Percentiles rank a stretch among this genome's conserved stretches.
Evolutionary conservation across 2,113 vertebrate genomes (phyloP).

Genomic region (Polypterus senegalus): DNA sequence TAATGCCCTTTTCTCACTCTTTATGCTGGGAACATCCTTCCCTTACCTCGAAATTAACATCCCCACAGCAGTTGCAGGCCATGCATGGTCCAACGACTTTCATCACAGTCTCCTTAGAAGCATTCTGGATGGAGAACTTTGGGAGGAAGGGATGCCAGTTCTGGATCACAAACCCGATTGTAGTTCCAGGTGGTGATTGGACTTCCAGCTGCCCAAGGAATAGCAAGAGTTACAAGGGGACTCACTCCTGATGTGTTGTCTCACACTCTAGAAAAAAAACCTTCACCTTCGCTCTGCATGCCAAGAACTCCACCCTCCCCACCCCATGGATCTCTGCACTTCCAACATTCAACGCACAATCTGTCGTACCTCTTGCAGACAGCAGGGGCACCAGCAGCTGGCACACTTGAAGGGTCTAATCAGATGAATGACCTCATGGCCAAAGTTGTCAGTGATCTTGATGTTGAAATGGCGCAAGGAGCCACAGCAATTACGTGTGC

Average conservation of each 20-base stretch:
- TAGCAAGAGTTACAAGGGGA: background rate
- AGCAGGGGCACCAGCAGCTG: constrained; percentile 76
- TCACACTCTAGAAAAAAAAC: background rate
- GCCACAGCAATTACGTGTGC: constrained; percentile 74
- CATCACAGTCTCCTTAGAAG: constrained; percentile 57
- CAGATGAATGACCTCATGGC: constrained; percentile 67
- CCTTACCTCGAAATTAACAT: constrained; percentile 74
- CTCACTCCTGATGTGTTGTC: background rate
- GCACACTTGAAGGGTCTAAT: constrained; percentile 67
- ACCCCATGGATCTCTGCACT: background rate
- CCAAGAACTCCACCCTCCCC: background rate
- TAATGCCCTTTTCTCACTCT: no score
- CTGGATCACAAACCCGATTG: constrained; percentile 66
- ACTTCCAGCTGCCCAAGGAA: constrained; percentile 60
- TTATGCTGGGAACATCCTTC: background rate
- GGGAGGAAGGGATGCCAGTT: constrained; percentile 75
- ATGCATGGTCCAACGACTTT: constrained; percentile 70
- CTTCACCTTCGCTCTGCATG: background rate
- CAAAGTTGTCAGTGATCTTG: constrained; percentile 60
- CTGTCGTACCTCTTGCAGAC: constrained; percentile 64
- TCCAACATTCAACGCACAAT: background rate
- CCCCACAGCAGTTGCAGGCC: constrained; percentile 70
- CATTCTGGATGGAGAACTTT: constrained; percentile 63
- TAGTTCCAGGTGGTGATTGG: constrained; percentile 70
- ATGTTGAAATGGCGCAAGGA: constrained; percentile 69